Evolutionary conservation across 2,113 vertebrate genomes (phyloP), one percentile per base, ranked within the genome.

Genomic region (Engystomops pustulosus): DNA sequence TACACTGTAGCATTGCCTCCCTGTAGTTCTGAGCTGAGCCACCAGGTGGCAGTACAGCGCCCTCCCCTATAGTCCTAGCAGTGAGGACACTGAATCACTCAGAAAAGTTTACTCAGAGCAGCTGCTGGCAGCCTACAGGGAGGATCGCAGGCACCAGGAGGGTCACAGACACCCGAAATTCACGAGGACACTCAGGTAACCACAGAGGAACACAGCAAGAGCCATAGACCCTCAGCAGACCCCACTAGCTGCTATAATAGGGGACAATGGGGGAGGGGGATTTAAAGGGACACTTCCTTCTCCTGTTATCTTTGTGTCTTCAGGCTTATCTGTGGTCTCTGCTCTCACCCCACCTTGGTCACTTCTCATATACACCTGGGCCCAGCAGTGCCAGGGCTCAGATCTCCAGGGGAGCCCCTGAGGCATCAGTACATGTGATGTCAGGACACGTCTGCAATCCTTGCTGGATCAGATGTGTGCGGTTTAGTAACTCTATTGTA

Each of bases 91-190:
- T n/a, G 41, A 75, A 2, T 47, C 41, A 23, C 18, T 38, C 27
- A 9, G 65, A 65, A 44, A 83, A 78, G 23, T 67, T 78, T 25
- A 8, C 41, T 36, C 69, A 75, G 60, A 77, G 44, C 30, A 68
- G 72, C 72, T n/a, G 60, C 82, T 23, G 82, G 72, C 32, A 8
- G 25, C 53, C 7, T 36, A 11, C 4, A 45, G 20, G 27, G 1
- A 25, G 81, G 38, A 49, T 36, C 70, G 4, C 69, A 6, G 69
- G 34, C 23, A 17, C 3, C 38, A 12, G 44, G 79, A 58, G 25
- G 70, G 25, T 27, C 69, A 44, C n/a, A 45, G 36, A 72, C 11
- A n/a, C 11, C 44, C 10, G 70, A 27, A 27, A n/a, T 6, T 34
- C 45, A 15, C 80, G 34, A 49, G 1, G 9, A 83, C 1, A 20